Percentiles rank a stretch among this genome's conserved stretches.
Evolutionary conservation across 2,113 vertebrate genomes (phyloP).

Genomic region (Argyrosomus japonicus): DNA sequence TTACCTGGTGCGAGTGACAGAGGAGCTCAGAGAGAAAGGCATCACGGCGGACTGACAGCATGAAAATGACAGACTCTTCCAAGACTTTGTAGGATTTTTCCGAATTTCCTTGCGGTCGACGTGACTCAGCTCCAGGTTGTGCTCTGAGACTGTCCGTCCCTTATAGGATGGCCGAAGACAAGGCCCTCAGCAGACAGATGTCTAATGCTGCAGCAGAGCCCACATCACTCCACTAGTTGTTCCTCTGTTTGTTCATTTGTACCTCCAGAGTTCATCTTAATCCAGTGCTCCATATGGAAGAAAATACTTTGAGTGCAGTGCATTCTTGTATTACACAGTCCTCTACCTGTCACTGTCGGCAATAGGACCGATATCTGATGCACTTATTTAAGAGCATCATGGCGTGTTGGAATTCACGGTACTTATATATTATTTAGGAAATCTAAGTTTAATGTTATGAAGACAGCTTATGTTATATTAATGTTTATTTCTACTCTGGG

Average conservation of each 20-base stretch:
- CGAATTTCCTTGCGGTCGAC: slow-evolving; percentile 51
- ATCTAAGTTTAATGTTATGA: slow-evolving; percentile 58
- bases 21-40: slow-evolving; percentile 93
- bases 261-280: slow-evolving; percentile 55
- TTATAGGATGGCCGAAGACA: slow-evolving; percentile 47
- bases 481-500: slow-evolving; percentile 63
- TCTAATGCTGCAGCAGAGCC: slow-evolving; percentile 71
- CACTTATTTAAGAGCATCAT: slow-evolving; percentile 64
- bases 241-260: slow-evolving; percentile 61
- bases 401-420: slow-evolving; percentile 56
- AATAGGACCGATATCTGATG: slow-evolving; percentile 63
- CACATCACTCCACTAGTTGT: slow-evolving; percentile 54
- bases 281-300: slow-evolving; percentile 67
- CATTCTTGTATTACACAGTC: slow-evolving; percentile 68
- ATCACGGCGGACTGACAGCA: slow-evolving; percentile 88
- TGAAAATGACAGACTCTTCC: slow-evolving; percentile 50
- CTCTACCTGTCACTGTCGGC: slow-evolving; percentile 58
- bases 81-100: slow-evolving; percentile 61
- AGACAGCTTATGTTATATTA: slow-evolving; percentile 51
- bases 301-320: slow-evolving; percentile 72
- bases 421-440: slow-evolving; percentile 68
- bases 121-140: slow-evolving; percentile 59
- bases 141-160: slow-evolving; percentile 53
- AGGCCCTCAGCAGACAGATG: slow-evolving; percentile 63
- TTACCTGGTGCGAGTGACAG: slow-evolving; percentile 92